These are phyloP conservation scores for Pogoniulus pusillus DNA, from an alignment of 2,797 vertebrate species.

Conservation along the genomic window DNA sequence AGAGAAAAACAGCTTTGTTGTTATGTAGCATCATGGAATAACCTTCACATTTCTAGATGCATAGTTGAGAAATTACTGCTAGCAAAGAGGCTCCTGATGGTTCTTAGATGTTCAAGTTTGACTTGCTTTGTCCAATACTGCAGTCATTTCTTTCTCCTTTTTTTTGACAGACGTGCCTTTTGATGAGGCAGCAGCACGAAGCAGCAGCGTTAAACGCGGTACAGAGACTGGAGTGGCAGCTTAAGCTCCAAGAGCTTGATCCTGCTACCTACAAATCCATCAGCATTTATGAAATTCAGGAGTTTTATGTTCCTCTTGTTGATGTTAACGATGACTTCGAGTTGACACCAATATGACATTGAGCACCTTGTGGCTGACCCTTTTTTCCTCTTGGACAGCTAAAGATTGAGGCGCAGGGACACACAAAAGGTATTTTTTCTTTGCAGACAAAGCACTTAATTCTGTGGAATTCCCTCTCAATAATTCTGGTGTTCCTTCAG, in stretches of 20 bases:
- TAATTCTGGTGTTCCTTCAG: slow-evolving; percentile 52
- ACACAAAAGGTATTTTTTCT: slow-evolving; percentile 10
- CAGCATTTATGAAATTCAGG: slow-evolving; percentile 98
- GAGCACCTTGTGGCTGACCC: neutral
- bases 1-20: neutral
- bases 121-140: neutral
- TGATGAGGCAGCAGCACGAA: slow-evolving; percentile 99
- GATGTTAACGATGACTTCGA: slow-evolving; percentile 99
- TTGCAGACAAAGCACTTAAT: slow-evolving; percentile 47
- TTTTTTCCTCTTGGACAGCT: neutral
- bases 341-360: slow-evolving; percentile 93
- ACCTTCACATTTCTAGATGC: neutral
- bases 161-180: slow-evolving; percentile 89
- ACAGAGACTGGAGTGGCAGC: slow-evolving; percentile 98
- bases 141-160: slow-evolving; percentile 8
- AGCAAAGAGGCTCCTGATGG: neutral
- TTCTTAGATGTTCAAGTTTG: neutral
- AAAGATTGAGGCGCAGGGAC: slow-evolving; percentile 8
- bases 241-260: slow-evolving; percentile 97
- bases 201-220: slow-evolving; percentile 96
- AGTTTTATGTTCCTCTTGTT: slow-evolving; percentile 98
- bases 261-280: slow-evolving; percentile 96
- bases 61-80: neutral
- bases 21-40: neutral
- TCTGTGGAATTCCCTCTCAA: slow-evolving; percentile 59